Percentiles rank a stretch among this genome's conserved stretches.
Evolutionary conservation across 2,888 invertebrate species (phyloP).

Genomic region (Andrena camellia): DNA sequence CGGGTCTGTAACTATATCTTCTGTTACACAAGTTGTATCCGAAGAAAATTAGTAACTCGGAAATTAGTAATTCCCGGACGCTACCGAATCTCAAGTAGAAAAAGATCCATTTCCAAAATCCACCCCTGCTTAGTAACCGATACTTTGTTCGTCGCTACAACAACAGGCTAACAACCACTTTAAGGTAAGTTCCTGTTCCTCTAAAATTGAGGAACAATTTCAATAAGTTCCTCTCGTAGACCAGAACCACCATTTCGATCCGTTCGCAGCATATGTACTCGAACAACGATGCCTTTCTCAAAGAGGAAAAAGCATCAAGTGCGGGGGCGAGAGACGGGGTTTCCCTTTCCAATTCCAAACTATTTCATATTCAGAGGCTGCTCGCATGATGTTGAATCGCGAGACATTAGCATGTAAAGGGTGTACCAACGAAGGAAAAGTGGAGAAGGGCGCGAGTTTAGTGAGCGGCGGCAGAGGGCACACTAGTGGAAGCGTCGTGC

Average conservation of each 20-base stretch:
- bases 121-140: too few species aligned
- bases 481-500: constrained; percentile 50
- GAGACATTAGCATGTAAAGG: constrained; percentile 79
- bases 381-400: constrained; percentile 75
- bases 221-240: not conserved
- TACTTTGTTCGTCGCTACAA: too few species aligned
- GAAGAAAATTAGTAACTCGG: too few species aligned
- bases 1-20: too few species aligned
- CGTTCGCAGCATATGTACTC: constrained; percentile 20
- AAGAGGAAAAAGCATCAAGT: constrained; percentile 53
- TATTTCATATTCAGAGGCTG: constrained; percentile 78
- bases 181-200: not conserved
- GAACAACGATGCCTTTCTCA: constrained; percentile 5
- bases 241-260: constrained; percentile 9
- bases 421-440: constrained; percentile 65
- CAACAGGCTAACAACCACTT: too few species aligned
- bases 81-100: too few species aligned
- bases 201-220: constrained; percentile 2
- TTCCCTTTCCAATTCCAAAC: constrained; percentile 73
- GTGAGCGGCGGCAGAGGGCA: constrained; percentile 16
- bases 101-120: too few species aligned
- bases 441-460: constrained; percentile 32
- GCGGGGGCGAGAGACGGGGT: constrained; percentile 54
- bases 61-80: too few species aligned
- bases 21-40: too few species aligned